Percentiles rank a stretch among this genome's conserved stretches.
These are phyloP conservation scores for Ardeotis arabs DNA, from an alignment of 2,113 vertebrate species.

Conservation along the genomic window DNA sequence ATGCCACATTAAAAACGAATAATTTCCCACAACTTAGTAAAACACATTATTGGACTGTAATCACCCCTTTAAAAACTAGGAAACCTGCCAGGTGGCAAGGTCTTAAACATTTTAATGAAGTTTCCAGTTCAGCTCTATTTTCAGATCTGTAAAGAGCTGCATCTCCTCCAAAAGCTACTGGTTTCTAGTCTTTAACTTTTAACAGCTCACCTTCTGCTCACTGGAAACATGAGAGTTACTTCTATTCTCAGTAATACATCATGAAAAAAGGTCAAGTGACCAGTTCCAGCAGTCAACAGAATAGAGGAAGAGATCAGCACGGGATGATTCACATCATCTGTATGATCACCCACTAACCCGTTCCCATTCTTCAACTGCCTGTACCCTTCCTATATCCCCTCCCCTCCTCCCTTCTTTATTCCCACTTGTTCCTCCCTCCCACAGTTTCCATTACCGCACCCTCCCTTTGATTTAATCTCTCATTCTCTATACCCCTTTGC, in stretches of 20 bases:
- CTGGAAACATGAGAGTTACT: not conserved
- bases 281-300: not conserved
- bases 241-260: not conserved
- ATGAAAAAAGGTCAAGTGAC: not conserved
- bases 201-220: not conserved
- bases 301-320: not conserved
- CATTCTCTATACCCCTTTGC: not conserved
- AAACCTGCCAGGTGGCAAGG: not conserved
- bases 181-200: not conserved
- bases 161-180: not conserved
- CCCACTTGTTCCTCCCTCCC: not conserved
- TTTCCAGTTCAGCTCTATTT: not conserved
- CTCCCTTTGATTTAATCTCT: constrained; percentile 8
- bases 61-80: not conserved
- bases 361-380: not conserved
- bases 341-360: not conserved
- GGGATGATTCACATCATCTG: not conserved
- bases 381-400: not conserved
- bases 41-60: not conserved
- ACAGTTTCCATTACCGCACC: not conserved
- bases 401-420: not conserved
- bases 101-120: not conserved
- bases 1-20: not conserved
- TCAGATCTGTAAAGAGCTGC: not conserved
- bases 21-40: not conserved